Evolutionary conservation across 2,113 vertebrate species (phyloP).

Genomic region (Pseudonaja textilis): DNA sequence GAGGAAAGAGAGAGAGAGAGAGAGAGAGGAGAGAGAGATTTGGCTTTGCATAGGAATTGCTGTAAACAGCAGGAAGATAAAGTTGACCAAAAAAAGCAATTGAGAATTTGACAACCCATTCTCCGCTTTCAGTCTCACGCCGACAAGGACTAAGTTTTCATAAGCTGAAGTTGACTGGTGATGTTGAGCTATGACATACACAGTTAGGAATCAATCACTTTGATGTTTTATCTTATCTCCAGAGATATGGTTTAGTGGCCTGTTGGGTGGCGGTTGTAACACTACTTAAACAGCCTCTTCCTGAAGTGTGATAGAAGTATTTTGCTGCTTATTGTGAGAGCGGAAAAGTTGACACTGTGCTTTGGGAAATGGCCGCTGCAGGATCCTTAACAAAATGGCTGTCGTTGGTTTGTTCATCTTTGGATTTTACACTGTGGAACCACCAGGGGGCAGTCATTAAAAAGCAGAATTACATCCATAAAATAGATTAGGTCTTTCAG

Average conservation of each 20-base stretch:
- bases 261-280: constrained; percentile 43
- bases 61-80: constrained; percentile 45
- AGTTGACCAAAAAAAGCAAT: constrained; percentile 3
- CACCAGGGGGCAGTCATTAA: background rate
- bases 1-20: background rate
- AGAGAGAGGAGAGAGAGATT: background rate
- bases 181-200: constrained; percentile 15
- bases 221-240: constrained; percentile 68
- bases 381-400: background rate
- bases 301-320: constrained; percentile 54
- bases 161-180: constrained; percentile 11
- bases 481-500: background rate
- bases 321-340: constrained; percentile 40
- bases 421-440: no score
- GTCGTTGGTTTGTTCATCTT: background rate
- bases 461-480: background rate
- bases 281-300: constrained; percentile 51
- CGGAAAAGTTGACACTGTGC: constrained; percentile 56
- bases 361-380: constrained; percentile 27
- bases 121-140: constrained; percentile 23
- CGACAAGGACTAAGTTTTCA: constrained; percentile 5
- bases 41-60: constrained; percentile 6
- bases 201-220: constrained; percentile 63
- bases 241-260: constrained; percentile 44
- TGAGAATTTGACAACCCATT: constrained; percentile 47